Evolutionary conservation across 2,113 vertebrate species (phyloP), one percentile per base, ranked within the genome.

Genomic region (Nannospalax galili): DNA sequence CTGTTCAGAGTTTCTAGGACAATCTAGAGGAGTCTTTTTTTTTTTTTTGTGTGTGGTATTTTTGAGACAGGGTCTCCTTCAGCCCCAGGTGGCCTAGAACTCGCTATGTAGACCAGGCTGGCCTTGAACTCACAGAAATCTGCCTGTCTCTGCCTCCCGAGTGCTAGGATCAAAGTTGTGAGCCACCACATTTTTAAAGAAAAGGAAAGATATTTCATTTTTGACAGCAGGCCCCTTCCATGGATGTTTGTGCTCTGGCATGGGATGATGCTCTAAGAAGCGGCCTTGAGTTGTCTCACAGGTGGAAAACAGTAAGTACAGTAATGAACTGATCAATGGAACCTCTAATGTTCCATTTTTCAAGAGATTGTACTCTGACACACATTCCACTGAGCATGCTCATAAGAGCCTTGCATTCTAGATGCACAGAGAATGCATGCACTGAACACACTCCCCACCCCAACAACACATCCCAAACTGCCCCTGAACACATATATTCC

Each of bases 361-460:
- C 75, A 73, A 86, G 79, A 90, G 40, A 74, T 8, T 60, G 64
- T 45, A 65, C 48, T 81, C 80, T 20, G 15, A 92, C 74, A 89
- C 67, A 69, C 69, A 75, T 93, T 92, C 78, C 79, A 84, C 42
- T 11, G 82, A 95, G 93, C 97, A 97, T 97, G 96, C 97, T 90
- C 58, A 15, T 37, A 40, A 91, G 91, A 91, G 37, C 26, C 88
- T 91, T 88, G 32, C 93, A 70, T 93, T 95, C 80, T 84, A 84
- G 90, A 90, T 84, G 93, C 91, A 48, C 40, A 0, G 42, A 96
- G 89, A 95, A 86, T 15, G 35, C 97, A 96, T 96, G 96, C 97
- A 89, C 8, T 42, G 79, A 64, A 37, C 37, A 85, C 58, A 10
- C 62, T 10, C 11, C 12, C 75, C 4, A 0, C 58, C 32, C 64